Conservation (phyloP, 2,797 vertebrate genomes). For the Catharus ustulatus region DNA sequence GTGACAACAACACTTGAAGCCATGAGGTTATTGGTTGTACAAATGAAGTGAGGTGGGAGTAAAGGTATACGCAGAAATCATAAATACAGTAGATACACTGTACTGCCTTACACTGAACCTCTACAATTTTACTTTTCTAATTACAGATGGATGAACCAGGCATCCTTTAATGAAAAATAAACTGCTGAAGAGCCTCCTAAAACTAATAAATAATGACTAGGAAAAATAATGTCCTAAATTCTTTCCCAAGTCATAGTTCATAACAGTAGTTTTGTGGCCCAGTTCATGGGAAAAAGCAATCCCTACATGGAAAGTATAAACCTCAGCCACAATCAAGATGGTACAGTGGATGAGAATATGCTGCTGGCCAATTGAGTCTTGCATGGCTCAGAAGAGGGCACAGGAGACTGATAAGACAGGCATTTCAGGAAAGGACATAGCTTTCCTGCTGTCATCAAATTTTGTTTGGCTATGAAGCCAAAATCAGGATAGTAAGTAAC, state of each 20-base stretch:
- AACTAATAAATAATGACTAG: conserved; percentile 2
- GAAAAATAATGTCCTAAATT: neutral
- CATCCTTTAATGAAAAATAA: conserved; percentile 18
- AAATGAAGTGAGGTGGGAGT: neutral
- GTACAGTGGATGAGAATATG: neutral
- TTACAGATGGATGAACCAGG: neutral
- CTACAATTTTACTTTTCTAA: neutral
- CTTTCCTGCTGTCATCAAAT: neutral
- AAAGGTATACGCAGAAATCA: neutral
- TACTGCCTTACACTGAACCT: neutral
- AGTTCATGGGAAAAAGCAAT: neutral
- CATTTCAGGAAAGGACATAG: neutral
- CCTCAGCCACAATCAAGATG: neutral
- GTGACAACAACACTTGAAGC: neutral
- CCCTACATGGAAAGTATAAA: neutral
- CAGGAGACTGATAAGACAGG: neutral
- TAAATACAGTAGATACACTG: neutral
- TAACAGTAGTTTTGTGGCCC: neutral
- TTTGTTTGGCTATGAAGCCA: fast-evolving
- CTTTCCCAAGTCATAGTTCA: neutral
- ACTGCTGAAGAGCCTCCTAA: neutral
- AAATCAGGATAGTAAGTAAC: neutral
- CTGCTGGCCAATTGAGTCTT: neutral
- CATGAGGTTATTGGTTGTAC: neutral
- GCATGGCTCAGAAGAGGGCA: neutral